Base-by-base conservation (phyloP, 2,113 vertebrate species). In the Bettongia penicillata region DNA sequence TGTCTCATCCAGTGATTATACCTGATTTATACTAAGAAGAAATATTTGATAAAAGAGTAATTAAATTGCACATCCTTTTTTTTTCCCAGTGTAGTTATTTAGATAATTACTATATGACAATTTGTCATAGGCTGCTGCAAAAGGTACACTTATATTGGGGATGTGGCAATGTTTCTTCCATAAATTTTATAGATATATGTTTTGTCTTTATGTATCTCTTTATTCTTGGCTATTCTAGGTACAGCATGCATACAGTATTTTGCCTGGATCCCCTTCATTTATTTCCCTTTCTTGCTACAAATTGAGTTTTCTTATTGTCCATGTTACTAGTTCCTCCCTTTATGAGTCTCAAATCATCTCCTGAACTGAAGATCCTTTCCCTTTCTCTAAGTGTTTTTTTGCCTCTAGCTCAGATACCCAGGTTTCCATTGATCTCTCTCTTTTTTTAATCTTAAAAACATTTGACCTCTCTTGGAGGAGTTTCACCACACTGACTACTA, bases 271-370 rank as follows among this genome's bases (percentile, higher is more conserved):
- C 68, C 37, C 14, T n/a, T 22, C 37, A 57, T 93, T 55, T 96
- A 57, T 93, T 55, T 96, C 37, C 84, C 53, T 92, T 84, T 91
- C 93, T 97, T 96, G 50, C 3, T 95, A n/a, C 57, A 47, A 92
- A 90, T 53, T 94, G 50, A 96, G 53, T 95, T 96, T 55, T 55
- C 23, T 96, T 11, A 43, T 43, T 93, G 53, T 51, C 47, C 61
- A 90, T 10, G 16, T 52, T 90, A 94, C 55, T 94, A 93, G 93
- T 94, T 53, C 3, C 52, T 96, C 57, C 95, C 24, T 95, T 95
- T 96, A 93, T 92, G 92, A 68, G 96, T 95, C 91, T 11, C 51
- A 94, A 96, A 96, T 96, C 47, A 95, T 92, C 91, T 53, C 90
- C 93, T 94, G 31, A 94, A 91, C 25, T 49, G 96, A 92, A 90